Percentiles rank a stretch among this genome's conserved stretches.
phyloP scores from a whole-genome alignment of 1,140 invertebrate species.

The Akabosia matsudoensis region DNA sequence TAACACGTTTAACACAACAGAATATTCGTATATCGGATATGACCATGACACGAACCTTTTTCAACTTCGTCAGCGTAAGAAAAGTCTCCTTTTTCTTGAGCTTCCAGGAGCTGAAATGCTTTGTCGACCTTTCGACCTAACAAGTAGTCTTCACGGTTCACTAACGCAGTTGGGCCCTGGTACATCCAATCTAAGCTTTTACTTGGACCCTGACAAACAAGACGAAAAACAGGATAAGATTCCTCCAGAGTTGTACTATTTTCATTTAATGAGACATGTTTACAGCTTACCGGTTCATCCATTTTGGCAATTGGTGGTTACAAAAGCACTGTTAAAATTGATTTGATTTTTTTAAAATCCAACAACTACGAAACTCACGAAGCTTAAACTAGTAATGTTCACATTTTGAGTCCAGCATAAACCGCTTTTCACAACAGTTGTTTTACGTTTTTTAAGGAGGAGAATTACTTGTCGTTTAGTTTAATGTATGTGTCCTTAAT shows the following conservation, averaged over 20 bases:
- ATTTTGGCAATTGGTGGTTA: not conserved
- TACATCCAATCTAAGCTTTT: conserved; percentile 83
- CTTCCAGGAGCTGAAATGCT: conserved; percentile 67
- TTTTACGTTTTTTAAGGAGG: no score
- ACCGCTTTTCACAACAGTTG: no score
- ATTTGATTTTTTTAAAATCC: no score
- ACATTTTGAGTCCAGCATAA: no score
- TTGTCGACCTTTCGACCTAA: conserved; percentile 84
- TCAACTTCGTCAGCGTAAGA: conserved; percentile 44
- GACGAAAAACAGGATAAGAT: no score
- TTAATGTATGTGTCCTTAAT: no score
- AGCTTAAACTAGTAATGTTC: no score
- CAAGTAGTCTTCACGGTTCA: conserved; percentile 84
- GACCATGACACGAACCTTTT: conserved; percentile 38
- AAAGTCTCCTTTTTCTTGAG: conserved; percentile 57
- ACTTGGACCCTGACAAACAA: conserved; percentile 48
- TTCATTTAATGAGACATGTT: no score
- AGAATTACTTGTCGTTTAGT: no score
- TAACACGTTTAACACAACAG: not conserved
- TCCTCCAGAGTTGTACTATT: no score
- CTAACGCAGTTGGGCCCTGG: conserved; percentile 69
- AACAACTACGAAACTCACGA: no score
- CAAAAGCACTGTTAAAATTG: conserved; percentile 47
- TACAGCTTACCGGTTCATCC: not conserved
- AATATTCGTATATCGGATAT: not conserved